A percentile compares a stretch with the other conserved stretches of the same genome.
Conservation (phyloP, 2,888 invertebrate species). For the Galeruca laticollis region DNA sequence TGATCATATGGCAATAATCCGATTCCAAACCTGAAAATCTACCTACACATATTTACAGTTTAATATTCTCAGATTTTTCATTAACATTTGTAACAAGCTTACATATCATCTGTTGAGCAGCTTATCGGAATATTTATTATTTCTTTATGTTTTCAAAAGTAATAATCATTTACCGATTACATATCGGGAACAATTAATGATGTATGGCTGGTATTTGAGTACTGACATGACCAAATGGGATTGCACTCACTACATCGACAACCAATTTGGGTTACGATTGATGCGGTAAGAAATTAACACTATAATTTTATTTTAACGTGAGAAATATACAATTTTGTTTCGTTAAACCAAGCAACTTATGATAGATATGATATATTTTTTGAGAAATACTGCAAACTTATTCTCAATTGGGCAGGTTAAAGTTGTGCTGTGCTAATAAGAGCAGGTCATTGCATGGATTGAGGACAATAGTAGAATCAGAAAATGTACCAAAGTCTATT, state of each 20-base stretch:
- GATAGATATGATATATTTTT: background rate
- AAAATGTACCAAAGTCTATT: too few species aligned
- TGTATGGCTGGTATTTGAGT: conserved; percentile 39
- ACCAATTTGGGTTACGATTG: conserved; percentile 43
- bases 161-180: conserved; percentile 44
- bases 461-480: too few species aligned
- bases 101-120: conserved; percentile 17
- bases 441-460: too few species aligned
- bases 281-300: conserved; percentile 41
- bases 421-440: too few species aligned
- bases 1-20: background rate
- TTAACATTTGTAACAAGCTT: background rate
- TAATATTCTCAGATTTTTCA: background rate
- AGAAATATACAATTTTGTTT: conserved; percentile 27
- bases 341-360: conserved; percentile 7
- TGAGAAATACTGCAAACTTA: too few species aligned
- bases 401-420: too few species aligned
- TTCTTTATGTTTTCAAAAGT: conserved; percentile 19
- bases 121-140: conserved; percentile 21
- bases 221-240: conserved; percentile 47
- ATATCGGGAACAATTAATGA: conserved; percentile 50
- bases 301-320: conserved; percentile 39
- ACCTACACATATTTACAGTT: conserved; percentile 10
- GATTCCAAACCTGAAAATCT: background rate
- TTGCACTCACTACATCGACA: conserved; percentile 30